phyloP scores from a whole-genome alignment of 2,113 vertebrate genomes.

The Trematomus loennbergii region DNA sequence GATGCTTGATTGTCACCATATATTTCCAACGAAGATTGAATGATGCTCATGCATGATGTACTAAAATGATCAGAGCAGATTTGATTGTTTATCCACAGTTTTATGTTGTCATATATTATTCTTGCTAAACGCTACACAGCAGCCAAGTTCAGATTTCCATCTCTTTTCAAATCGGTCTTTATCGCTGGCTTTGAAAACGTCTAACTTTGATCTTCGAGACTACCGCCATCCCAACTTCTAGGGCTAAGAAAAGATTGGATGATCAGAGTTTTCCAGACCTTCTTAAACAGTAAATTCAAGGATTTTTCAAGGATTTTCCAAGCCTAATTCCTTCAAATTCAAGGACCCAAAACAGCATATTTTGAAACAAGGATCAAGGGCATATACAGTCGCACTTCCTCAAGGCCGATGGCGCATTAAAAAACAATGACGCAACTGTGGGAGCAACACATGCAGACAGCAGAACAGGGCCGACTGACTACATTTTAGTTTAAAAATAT shows the following conservation, averaged over 20 bases:
- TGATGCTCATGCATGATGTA: neutral
- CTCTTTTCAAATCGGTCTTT: neutral
- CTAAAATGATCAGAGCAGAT: neutral
- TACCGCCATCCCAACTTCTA: neutral
- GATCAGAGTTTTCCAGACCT: no score
- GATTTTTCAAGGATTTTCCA: no score
- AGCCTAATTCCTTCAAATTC: no score
- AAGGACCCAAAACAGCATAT: no score
- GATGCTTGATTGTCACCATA: neutral
- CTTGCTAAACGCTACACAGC: neutral
- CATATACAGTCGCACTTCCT: no score
- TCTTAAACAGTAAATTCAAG: no score
- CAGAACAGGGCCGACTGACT: no score
- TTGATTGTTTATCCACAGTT: neutral
- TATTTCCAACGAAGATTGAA: conserved; percentile 8
- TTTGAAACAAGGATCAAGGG: no score
- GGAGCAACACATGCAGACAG: no score
- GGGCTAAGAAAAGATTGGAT: neutral
- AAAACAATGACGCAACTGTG: no score
- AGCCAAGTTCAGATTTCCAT: neutral
- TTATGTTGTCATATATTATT: neutral
- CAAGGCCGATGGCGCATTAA: no score
- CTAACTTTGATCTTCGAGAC: conserved; percentile 5
- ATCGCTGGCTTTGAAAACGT: neutral
- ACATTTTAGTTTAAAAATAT: no score